Percentiles rank a stretch among this genome's conserved stretches.
Evolutionary conservation across 2,888 invertebrate genomes (phyloP).

Genomic region (Rambutsinella grinnellia): DNA sequence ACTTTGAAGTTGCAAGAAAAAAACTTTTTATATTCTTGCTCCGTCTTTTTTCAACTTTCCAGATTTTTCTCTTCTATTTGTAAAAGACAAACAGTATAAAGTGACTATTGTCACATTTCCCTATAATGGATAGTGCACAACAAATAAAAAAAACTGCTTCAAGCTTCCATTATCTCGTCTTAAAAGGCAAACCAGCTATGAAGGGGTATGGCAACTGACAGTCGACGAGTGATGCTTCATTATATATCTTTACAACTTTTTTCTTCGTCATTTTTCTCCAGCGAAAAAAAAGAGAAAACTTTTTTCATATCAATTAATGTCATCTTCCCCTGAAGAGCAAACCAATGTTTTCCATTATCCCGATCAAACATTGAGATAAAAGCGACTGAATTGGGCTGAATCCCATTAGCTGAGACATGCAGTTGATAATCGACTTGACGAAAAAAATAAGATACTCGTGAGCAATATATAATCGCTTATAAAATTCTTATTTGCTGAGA

Average conservation of each 20-base stretch:
- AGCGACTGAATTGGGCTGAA: too few relatives aligned
- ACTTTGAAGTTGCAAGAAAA: neutral
- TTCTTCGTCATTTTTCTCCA: constrained; percentile 30
- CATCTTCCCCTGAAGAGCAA: constrained; percentile 41
- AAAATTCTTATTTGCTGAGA: too few relatives aligned
- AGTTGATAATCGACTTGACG: too few relatives aligned
- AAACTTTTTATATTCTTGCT: too few relatives aligned
- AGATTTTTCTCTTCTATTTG: neutral
- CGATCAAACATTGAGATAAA: constrained; percentile 9
- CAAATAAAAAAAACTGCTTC: too few relatives aligned
- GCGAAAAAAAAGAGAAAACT: constrained; percentile 22
- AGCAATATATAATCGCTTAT: too few relatives aligned
- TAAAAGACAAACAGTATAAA: neutral
- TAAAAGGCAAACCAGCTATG: too few relatives aligned
- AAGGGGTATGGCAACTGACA: too few relatives aligned
- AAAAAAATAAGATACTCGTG: too few relatives aligned
- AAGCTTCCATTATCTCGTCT: too few relatives aligned
- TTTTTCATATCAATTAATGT: constrained; percentile 40
- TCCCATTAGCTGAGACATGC: too few relatives aligned
- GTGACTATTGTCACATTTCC: neutral
- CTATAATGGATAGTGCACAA: too few relatives aligned
- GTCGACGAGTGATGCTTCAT: constrained; percentile 17
- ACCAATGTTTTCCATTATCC: constrained; percentile 49
- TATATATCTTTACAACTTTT: constrained; percentile 12
- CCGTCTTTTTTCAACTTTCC: neutral